These are phyloP conservation scores for Pterobdella sp. DNA, from an alignment of 2,888 invertebrate species.

Conservation along the genomic window DNA sequence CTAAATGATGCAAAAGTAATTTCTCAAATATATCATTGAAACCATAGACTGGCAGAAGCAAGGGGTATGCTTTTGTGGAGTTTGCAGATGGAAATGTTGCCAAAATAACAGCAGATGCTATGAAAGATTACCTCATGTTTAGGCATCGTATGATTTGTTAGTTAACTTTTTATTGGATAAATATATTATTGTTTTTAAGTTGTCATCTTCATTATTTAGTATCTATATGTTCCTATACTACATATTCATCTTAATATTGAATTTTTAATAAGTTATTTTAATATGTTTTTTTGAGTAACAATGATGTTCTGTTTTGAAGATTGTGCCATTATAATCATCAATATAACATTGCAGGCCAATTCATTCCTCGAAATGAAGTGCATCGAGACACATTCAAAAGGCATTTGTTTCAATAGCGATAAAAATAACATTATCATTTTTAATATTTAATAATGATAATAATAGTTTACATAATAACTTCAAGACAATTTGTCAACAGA, in stretches of 20 bases:
- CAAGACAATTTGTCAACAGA: too few species aligned
- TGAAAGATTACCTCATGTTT: conserved; percentile 96
- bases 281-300: background rate
- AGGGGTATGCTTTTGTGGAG: conserved; percentile 83
- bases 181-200: background rate
- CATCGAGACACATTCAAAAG: conserved; percentile 35
- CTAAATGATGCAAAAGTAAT: background rate
- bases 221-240: too few species aligned
- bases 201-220: background rate
- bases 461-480: too few species aligned
- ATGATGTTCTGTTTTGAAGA: conserved; percentile 1
- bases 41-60: conserved; percentile 67
- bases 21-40: background rate
- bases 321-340: background rate
- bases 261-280: background rate
- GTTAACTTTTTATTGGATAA: conserved; percentile 37
- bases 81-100: conserved; percentile 77
- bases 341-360: conserved; percentile 27
- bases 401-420: background rate
- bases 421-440: background rate
- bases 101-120: conserved; percentile 83
- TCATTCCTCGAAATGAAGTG: conserved; percentile 30
- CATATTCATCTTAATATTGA: too few species aligned
- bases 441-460: too few species aligned
- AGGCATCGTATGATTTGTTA: conserved; percentile 77